A percentile compares a stretch with the other conserved stretches of the same genome.
Evolutionary conservation across 2,113 vertebrate species (phyloP).

Genomic region (Peromyscus maniculatus): DNA sequence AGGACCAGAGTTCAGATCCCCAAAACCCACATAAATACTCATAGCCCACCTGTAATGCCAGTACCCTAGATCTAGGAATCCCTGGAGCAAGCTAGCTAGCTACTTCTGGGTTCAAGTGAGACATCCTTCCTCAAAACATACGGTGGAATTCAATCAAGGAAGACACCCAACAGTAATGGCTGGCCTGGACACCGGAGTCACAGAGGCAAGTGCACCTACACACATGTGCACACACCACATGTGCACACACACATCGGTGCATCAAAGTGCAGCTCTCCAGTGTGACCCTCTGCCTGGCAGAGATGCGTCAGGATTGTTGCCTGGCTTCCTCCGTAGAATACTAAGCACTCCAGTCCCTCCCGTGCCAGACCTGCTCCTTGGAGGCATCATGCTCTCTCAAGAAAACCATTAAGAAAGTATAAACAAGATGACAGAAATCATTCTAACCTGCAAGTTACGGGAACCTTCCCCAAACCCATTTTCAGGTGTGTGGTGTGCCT

Average conservation of each 20-base stretch:
- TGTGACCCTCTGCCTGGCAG: background rate
- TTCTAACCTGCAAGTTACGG: background rate
- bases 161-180: background rate
- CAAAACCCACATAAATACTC: background rate
- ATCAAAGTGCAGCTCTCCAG: background rate
- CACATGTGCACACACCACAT: background rate
- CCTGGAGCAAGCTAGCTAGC: background rate
- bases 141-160: background rate
- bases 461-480: background rate
- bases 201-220: background rate
- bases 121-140: background rate
- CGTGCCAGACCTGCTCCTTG: background rate
- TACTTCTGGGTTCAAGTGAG: background rate
- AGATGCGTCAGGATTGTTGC: rapidly evolving
- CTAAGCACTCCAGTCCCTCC: too few relatives aligned
- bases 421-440: background rate
- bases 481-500: background rate
- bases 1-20: background rate
- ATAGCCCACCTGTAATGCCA: background rate
- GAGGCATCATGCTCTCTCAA: background rate
- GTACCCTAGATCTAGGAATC: background rate
- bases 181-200: background rate
- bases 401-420: background rate
- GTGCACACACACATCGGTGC: background rate
- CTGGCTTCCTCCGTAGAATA: rapidly evolving